These are phyloP conservation scores for Ursus arctos DNA, from an alignment of 2,113 vertebrate genomes.

Conservation along the genomic window DNA sequence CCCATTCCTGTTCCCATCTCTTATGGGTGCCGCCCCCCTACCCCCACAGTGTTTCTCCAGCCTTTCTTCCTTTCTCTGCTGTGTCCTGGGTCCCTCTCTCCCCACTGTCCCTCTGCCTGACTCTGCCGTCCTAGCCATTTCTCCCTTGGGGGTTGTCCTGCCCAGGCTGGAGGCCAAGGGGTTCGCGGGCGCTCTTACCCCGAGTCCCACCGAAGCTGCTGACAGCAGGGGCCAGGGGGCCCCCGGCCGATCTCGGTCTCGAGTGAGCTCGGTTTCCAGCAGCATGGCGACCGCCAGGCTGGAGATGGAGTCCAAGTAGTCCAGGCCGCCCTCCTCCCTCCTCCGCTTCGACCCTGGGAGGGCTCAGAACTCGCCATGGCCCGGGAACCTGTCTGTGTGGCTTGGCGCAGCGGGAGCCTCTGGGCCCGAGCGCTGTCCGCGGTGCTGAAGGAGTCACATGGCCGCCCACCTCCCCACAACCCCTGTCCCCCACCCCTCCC, in stretches of 20 bases:
- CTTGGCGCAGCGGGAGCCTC: fast-evolving
- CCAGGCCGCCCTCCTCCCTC: not conserved
- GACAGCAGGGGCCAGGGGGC: conserved; percentile 76
- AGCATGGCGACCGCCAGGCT: conserved; percentile 77
- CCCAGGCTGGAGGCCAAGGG: not conserved
- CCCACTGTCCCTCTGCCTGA: not conserved
- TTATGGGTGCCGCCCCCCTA: not conserved
- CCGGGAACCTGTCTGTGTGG: fast-evolving
- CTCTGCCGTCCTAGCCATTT: fast-evolving
- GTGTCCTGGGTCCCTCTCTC: not conserved
- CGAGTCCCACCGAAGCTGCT: conserved; percentile 78
- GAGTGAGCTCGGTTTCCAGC: conserved; percentile 80
- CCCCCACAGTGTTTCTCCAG: not conserved
- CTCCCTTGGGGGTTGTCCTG: not conserved
- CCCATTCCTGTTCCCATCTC: not conserved
- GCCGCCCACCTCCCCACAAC: not conserved
- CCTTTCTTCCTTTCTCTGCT: not conserved
- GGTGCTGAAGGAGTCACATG: conserved; percentile 85
- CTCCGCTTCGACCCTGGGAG: fast-evolving
- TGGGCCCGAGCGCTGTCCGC: conserved; percentile 84
- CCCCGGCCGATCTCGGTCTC: conserved; percentile 70
- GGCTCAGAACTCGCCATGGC: not conserved
- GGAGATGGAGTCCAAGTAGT: not conserved
- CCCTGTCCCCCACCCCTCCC: not conserved
- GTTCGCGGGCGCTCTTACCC: conserved; percentile 76